Evolutionary conservation across 2,888 invertebrate species (phyloP).

Genomic region (Acleris sparsana): DNA sequence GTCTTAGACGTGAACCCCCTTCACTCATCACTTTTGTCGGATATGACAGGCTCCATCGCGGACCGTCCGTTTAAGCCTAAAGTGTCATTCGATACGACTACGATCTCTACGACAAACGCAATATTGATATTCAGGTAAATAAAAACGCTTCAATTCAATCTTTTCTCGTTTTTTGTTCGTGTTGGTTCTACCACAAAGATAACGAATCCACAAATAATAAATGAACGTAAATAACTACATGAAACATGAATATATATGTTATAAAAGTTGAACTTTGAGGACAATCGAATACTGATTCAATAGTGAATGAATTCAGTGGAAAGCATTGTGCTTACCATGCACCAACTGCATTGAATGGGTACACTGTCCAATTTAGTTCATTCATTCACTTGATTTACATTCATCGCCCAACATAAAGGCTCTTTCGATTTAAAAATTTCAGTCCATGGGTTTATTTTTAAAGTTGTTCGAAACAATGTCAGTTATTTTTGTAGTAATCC

Average conservation of each 20-base stretch:
- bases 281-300: slow-evolving; percentile 74
- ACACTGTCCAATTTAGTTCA: slow-evolving; percentile 64
- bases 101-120: background rate
- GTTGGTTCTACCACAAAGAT: background rate
- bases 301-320: slow-evolving; percentile 64
- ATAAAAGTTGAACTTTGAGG: slow-evolving; percentile 58
- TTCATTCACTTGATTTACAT: slow-evolving; percentile 75
- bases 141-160: background rate
- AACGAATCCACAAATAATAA: background rate
- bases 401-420: slow-evolving; percentile 60
- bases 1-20: background rate
- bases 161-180: background rate
- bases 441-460: slow-evolving; percentile 39
- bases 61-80: background rate
- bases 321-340: slow-evolving; percentile 70
- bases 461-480: background rate
- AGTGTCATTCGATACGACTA: background rate
- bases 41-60: slow-evolving; percentile 1
- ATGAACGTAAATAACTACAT: slow-evolving; percentile 29
- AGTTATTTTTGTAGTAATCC: background rate
- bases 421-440: slow-evolving; percentile 58
- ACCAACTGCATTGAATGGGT: slow-evolving; percentile 66
- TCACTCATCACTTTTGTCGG: slow-evolving; percentile 3
- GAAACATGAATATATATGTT: slow-evolving; percentile 54
- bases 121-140: background rate